Evolutionary conservation across 2,888 invertebrate genomes (phyloP).

Genomic region (Cylloceria caligata): DNA sequence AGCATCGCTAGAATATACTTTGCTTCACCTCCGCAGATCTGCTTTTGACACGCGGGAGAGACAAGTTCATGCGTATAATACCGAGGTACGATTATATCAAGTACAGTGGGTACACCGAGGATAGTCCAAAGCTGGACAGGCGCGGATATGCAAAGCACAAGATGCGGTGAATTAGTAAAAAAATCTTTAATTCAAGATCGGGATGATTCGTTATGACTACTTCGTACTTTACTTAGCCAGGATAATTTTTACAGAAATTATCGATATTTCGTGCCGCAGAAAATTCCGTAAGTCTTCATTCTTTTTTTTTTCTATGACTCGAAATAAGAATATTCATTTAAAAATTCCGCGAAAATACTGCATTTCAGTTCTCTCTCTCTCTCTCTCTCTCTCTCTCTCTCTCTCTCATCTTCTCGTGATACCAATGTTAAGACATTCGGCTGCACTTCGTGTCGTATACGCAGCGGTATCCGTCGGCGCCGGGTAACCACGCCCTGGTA

Average conservation of each 20-base stretch:
- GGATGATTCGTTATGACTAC: slow-evolving; percentile 1
- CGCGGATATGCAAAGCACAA: neutral
- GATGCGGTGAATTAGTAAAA: neutral
- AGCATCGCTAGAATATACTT: neutral
- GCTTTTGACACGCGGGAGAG: neutral
- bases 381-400: too few species aligned
- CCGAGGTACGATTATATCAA: too few species aligned
- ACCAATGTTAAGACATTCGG: slow-evolving; percentile 1
- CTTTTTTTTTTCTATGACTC: neutral
- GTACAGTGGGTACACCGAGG: neutral
- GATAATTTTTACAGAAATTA: neutral
- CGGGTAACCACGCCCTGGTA: slow-evolving; percentile 12
- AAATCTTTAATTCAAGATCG: neutral
- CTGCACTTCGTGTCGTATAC: neutral
- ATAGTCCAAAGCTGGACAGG: neutral
- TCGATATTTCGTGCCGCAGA: neutral
- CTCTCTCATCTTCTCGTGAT: neutral
- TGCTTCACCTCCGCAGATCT: neutral
- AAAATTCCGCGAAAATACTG: neutral
- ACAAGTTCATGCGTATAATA: neutral
- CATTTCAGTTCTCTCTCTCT: too few species aligned
- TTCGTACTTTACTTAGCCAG: neutral
- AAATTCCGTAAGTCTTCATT: neutral
- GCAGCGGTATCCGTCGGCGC: slow-evolving; percentile 1
- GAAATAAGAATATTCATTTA: neutral